Conservation (phyloP, 2,888 invertebrate species). For the Drosophila subquinaria region DNA sequence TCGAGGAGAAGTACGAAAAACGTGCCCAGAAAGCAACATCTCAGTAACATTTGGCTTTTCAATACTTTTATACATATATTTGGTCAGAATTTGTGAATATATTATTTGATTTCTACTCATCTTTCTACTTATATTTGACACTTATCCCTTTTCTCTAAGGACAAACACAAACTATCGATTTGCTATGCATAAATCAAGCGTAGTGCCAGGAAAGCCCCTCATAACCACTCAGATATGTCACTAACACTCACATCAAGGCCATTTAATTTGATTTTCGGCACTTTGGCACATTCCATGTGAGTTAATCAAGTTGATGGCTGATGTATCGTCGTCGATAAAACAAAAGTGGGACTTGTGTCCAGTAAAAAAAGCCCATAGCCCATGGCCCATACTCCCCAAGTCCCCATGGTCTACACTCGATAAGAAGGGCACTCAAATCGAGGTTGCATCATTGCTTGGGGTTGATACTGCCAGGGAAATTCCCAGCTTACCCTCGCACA, state of each 20-base stretch:
- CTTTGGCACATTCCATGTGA: slow-evolving; percentile 75
- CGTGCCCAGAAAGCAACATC: slow-evolving; percentile 21
- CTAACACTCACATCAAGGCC: slow-evolving; percentile 83
- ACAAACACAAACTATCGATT: slow-evolving; percentile 74
- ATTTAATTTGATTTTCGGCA: slow-evolving; percentile 83
- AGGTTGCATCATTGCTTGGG: slow-evolving; percentile 29
- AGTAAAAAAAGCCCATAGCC: slow-evolving; percentile 37
- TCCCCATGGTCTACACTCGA: slow-evolving; percentile 29
- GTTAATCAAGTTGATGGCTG: slow-evolving; percentile 81
- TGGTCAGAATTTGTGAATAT: slow-evolving; percentile 19
- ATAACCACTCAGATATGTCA: slow-evolving; percentile 80
- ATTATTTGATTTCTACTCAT: slow-evolving; percentile 13
- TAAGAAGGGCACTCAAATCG: slow-evolving; percentile 36
- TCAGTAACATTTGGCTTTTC: slow-evolving; percentile 16
- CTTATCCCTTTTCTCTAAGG: slow-evolving; percentile 79
- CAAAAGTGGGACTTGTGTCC: slow-evolving; percentile 56
- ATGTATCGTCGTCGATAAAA: slow-evolving; percentile 76
- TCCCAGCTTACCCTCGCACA: slow-evolving; percentile 23
- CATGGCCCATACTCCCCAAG: slow-evolving; percentile 10
- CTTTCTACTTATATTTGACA: slow-evolving; percentile 53
- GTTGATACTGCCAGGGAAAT: slow-evolving; percentile 30
- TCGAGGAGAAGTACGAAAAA: slow-evolving; percentile 85
- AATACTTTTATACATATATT: slow-evolving; percentile 28
- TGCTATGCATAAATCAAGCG: slow-evolving; percentile 71
- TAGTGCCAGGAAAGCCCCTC: slow-evolving; percentile 15